Conservation (phyloP, 2,113 vertebrate species). For the Benthochromis sp. region DNA sequence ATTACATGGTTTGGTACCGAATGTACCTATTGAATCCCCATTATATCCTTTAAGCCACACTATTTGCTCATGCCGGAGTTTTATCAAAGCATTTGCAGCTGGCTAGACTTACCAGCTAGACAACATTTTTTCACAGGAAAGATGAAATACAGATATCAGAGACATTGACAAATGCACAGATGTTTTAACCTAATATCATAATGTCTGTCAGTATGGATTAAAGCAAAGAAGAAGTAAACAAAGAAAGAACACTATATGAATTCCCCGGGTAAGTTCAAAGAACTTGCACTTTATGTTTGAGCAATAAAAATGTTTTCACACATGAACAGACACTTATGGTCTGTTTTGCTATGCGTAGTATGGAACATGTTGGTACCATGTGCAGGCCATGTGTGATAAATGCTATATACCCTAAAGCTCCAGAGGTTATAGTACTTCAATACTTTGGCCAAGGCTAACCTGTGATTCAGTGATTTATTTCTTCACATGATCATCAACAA, state of each 20-base stretch:
- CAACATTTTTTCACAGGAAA: background rate
- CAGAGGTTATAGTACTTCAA: background rate
- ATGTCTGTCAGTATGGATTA: background rate
- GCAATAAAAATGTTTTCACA: constrained; percentile 18
- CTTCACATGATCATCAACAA: background rate
- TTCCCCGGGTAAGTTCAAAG: background rate
- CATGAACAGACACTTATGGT: background rate
- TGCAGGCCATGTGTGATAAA: constrained; percentile 37
- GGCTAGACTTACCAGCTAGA: constrained; percentile 1
- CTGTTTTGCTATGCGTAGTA: background rate
- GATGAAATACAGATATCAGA: background rate
- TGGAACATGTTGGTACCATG: constrained; percentile 29
- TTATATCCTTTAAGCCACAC: background rate
- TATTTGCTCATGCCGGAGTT: background rate
- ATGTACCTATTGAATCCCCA: constrained; percentile 1
- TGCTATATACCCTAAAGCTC: background rate
- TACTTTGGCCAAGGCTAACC: background rate
- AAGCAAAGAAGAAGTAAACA: background rate
- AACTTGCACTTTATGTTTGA: constrained; percentile 1
- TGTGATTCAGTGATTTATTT: background rate
- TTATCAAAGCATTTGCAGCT: constrained; percentile 24
- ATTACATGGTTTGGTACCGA: background rate
- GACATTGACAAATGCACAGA: background rate
- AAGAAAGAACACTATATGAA: background rate
- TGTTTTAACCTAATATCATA: background rate